phyloP scores from a whole-genome alignment of 2,113 vertebrate genomes.

The Gavia stellata region DNA sequence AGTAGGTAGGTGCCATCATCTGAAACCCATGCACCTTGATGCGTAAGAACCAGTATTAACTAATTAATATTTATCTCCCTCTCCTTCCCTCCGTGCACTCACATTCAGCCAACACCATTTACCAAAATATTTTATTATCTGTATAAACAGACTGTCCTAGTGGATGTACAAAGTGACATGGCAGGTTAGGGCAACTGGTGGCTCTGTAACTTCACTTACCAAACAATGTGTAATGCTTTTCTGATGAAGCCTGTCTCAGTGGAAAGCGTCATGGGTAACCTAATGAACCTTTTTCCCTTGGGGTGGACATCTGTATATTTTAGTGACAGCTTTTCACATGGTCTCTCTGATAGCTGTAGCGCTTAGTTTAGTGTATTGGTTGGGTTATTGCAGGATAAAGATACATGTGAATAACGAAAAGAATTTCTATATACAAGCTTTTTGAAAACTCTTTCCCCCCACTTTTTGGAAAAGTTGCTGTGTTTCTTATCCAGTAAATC shows the following conservation, averaged over 20 bases:
- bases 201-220: slow-evolving; percentile 67
- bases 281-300: not conserved
- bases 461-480: not conserved
- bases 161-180: slow-evolving; percentile 64
- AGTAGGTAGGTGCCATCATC: not conserved
- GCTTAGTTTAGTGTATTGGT: not conserved
- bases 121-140: slow-evolving; percentile 71
- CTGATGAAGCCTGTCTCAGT: not conserved
- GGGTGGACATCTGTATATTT: not conserved
- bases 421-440: not conserved
- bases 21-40: not conserved
- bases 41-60: slow-evolving; percentile 70
- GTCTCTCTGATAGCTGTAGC: not conserved
- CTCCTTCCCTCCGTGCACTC: slow-evolving; percentile 74
- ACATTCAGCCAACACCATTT: slow-evolving; percentile 60
- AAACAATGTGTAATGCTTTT: slow-evolving; percentile 51
- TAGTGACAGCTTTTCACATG: not conserved
- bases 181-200: slow-evolving; percentile 55
- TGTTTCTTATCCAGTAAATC: not conserved
- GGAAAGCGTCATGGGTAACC: not conserved
- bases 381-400: not conserved
- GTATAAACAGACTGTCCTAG: slow-evolving; percentile 51
- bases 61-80: slow-evolving; percentile 67
- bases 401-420: not conserved
- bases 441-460: not conserved